These are phyloP conservation scores for Callimorpha dominula DNA, from an alignment of 2,888 invertebrate species.

Conservation along the genomic window DNA sequence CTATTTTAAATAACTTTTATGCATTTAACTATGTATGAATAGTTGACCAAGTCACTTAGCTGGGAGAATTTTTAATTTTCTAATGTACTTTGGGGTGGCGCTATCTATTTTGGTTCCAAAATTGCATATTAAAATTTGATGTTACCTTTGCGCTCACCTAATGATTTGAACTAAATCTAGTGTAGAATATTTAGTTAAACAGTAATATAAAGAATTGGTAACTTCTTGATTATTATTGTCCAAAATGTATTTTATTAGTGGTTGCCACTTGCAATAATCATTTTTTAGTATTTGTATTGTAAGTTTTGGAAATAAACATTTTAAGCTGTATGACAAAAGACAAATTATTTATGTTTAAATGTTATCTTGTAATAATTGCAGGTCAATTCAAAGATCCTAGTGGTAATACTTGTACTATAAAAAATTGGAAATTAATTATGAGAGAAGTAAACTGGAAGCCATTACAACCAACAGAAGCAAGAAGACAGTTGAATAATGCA, in stretches of 20 bases:
- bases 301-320: background rate
- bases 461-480: slow-evolving; percentile 92
- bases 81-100: background rate
- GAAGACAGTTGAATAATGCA: slow-evolving; percentile 94
- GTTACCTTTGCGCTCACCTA: background rate
- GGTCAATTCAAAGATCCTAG: slow-evolving; percentile 95
- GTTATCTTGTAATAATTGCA: slow-evolving; percentile 59
- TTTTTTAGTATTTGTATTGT: background rate
- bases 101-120: background rate
- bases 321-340: background rate
- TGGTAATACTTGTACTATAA: slow-evolving; percentile 90
- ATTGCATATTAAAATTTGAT: background rate
- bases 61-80: background rate
- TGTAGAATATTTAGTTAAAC: no score
- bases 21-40: no score
- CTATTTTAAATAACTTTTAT: no score
- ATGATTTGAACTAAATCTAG: no score
- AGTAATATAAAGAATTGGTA: no score
- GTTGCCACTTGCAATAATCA: background rate
- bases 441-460: slow-evolving; percentile 94
- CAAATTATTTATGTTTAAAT: background rate
- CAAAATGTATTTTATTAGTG: background rate
- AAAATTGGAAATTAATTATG: slow-evolving; percentile 92
- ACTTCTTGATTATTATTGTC: no score
- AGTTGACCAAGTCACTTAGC: background rate